Evolutionary conservation across 2,797 vertebrate genomes (phyloP), one percentile per base, ranked within the genome.

Genomic region (Chiroxiphia lanceolata): DNA sequence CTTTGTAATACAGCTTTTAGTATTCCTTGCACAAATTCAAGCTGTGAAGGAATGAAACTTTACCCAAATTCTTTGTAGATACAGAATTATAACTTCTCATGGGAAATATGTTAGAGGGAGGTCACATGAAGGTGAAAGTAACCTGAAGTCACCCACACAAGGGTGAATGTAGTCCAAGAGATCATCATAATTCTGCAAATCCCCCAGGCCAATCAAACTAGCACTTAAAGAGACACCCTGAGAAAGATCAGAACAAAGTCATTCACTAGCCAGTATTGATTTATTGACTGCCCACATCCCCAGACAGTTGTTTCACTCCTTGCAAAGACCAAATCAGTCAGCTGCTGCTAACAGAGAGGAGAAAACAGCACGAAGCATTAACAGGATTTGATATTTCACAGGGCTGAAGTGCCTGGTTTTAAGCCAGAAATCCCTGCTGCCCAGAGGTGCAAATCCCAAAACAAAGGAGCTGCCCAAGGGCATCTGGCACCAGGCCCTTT

Each of bases 101-200:
- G 21, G 27, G 31, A 89, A 64, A 31, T 34, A 42, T 1, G 4
- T 38, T 40, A n/a, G 20, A 40, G 33, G 63, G 20, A 33, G 6
- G 13, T 42, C 20, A 21, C 31, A 13, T 29, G 54, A 78, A 70
- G 34, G 45, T 26, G 9, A 77, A 70, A 38, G 8, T 11, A 76
- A 27, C 11, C n/a, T 84, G 19, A 59, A 81, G 9, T 31, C 19
- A 25, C 19, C 40, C 36, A 60, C 31, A 36, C 6, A 31, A 53
- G 44, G 10, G 34, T 33, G 42, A 92, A 70, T 40, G 22, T 38
- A 77, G 18, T 76, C 4, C 74, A 47, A 9, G 18, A 75, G 8
- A 11, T n/a, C 0, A 0, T 48, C 5, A 1, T n/a, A 50, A 53
- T 45, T 61, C 65, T 75, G 68, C 57, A 74, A 70, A 56, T n/a